These are phyloP conservation scores for Dipodomys ordii DNA, from an alignment of 2,113 vertebrate genomes.

Conservation along the genomic window DNA sequence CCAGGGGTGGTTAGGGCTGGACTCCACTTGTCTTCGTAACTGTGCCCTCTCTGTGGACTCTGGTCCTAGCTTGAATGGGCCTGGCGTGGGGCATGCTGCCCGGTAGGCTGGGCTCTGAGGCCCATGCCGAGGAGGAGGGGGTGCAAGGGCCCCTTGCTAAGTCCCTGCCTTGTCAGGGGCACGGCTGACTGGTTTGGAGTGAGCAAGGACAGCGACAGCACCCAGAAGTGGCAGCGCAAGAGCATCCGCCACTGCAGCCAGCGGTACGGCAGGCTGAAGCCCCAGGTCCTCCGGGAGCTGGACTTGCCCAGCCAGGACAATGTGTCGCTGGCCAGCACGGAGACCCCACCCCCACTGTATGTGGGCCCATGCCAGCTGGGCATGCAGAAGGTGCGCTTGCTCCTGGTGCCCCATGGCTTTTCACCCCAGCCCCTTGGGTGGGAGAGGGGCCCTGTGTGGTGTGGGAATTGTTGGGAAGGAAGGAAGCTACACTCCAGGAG, in stretches of 20 bases:
- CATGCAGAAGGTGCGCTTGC: conserved; percentile 94
- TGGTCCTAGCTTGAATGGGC: neutral
- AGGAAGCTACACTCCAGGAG: neutral
- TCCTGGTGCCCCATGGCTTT: no score
- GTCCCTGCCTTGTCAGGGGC: conserved; percentile 88
- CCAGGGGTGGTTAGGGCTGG: neutral
- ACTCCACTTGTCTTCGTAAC: neutral
- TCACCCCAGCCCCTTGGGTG: neutral
- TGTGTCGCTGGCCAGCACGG: conserved; percentile 96
- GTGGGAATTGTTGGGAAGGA: neutral
- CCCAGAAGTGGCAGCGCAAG: conserved; percentile 99
- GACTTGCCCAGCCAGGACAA: conserved; percentile 99
- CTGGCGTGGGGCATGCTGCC: neutral
- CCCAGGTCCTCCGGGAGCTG: conserved; percentile 97
- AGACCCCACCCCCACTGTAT: conserved; percentile 96
- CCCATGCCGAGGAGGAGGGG: neutral
- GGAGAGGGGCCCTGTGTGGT: neutral
- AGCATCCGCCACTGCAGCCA: conserved; percentile 98
- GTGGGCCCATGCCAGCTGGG: conserved; percentile 95
- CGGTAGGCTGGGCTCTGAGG: neutral
- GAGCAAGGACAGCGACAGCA: conserved; percentile 95
- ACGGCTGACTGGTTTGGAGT: conserved; percentile 99
- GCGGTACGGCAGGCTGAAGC: conserved; percentile 97
- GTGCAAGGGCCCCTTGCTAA: neutral
- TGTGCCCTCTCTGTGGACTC: neutral